phyloP scores from a whole-genome alignment of 1,140 invertebrate genomes.

The Drosophila sp. region DNA sequence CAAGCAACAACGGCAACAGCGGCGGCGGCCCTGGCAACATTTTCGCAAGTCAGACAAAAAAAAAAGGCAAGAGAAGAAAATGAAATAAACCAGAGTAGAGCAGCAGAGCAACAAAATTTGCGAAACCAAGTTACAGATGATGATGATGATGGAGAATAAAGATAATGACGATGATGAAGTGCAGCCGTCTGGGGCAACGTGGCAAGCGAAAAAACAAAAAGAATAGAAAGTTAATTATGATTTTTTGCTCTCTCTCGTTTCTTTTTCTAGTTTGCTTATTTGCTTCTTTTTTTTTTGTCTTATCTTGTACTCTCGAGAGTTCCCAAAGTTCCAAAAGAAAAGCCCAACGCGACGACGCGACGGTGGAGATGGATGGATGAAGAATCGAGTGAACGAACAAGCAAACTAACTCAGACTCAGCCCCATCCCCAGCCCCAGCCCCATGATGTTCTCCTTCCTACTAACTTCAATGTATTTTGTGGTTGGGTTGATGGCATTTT shows the following conservation, averaged over 20 bases:
- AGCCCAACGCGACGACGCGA: conserved; percentile 58
- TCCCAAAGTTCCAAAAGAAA: conserved; percentile 53
- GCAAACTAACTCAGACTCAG: neutral
- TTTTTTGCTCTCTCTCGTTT: conserved; percentile 42
- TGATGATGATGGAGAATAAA: conserved; percentile 25
- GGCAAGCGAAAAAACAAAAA: conserved; percentile 23
- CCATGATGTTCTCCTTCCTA: conserved; percentile 43
- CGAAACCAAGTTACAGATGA: conserved; percentile 45
- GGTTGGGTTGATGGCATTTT: conserved; percentile 54
- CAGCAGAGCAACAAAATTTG: conserved; percentile 24
- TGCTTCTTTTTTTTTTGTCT: conserved; percentile 18
- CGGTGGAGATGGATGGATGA: conserved; percentile 16
- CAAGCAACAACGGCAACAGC: conserved; percentile 26
- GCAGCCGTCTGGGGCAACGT: conserved; percentile 22
- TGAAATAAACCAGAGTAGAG: conserved; percentile 45
- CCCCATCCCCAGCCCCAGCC: neutral
- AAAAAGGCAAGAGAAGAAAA: conserved; percentile 26
- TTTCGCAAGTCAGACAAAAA: conserved; percentile 58
- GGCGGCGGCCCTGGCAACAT: conserved; percentile 52
- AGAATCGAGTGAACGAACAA: conserved; percentile 13
- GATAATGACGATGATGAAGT: conserved; percentile 18
- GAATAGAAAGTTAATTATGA: conserved; percentile 74
- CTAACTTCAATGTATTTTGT: conserved; percentile 47
- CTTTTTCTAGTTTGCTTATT: conserved; percentile 18
- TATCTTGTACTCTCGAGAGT: conserved; percentile 42